These are phyloP conservation scores for Apodemia hepburni DNA, from an alignment of 2,888 invertebrate species.

Conservation along the genomic window DNA sequence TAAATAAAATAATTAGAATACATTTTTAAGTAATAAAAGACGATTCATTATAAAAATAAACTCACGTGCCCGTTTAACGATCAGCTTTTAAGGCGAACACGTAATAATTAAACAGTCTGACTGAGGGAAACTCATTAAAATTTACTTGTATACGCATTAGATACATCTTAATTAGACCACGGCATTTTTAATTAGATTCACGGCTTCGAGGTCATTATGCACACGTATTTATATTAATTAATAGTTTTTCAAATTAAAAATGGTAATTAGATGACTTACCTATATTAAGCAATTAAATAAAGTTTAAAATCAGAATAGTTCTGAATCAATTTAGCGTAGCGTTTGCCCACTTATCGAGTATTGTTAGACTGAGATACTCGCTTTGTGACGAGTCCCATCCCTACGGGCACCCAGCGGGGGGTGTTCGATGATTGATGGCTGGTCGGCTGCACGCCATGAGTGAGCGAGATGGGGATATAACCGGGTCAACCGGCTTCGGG, in stretches of 20 bases:
- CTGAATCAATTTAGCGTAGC: conserved; percentile 70
- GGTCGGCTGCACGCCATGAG: conserved; percentile 58
- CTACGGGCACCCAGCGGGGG: conserved; percentile 71
- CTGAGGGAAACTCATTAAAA: conserved; percentile 13
- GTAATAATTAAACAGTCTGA: conserved; percentile 12
- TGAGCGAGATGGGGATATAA: conserved; percentile 43
- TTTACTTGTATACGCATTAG: conserved; percentile 13
- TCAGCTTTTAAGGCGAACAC: conserved; percentile 11
- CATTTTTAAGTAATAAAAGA: conserved; percentile 3
- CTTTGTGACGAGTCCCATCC: conserved; percentile 73
- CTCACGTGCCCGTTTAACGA: conserved; percentile 9
- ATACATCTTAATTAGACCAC: conserved; percentile 30
- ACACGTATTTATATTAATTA: conserved; percentile 8
- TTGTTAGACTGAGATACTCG: conserved; percentile 62
- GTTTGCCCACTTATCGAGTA: conserved; percentile 75
- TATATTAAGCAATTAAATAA: conserved; percentile 43
- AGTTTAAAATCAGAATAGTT: conserved; percentile 53
- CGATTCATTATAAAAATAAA: conserved; percentile 13
- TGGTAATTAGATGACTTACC: conserved; percentile 10
- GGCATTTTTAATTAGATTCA: conserved; percentile 4
- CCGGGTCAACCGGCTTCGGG: conserved; percentile 35
- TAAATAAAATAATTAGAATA: conserved; percentile 6
- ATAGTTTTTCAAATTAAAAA: conserved; percentile 26
- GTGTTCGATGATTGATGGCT: conserved; percentile 76
- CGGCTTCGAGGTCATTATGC: conserved; percentile 4